Conservation (phyloP, 2,888 invertebrate genomes). For the Corbicula japonica region DNA sequence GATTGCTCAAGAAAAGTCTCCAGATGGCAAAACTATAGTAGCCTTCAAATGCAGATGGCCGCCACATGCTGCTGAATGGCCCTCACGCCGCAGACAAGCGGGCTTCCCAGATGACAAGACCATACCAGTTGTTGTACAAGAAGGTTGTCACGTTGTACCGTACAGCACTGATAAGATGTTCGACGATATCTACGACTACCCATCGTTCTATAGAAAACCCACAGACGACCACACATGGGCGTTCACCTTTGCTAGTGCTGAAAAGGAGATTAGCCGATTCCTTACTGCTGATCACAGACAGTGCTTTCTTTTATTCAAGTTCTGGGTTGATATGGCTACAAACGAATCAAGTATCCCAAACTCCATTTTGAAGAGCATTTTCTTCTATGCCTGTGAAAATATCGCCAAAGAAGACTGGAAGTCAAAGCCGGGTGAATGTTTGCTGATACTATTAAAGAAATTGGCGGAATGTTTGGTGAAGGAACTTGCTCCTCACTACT, state of each 20-base stretch:
- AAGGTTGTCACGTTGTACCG: slow-evolving; percentile 31
- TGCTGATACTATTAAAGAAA: slow-evolving; percentile 28
- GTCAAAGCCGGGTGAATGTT: slow-evolving; percentile 27
- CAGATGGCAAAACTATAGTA: background rate
- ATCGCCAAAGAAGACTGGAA: slow-evolving; percentile 27
- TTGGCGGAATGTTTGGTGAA: slow-evolving; percentile 5
- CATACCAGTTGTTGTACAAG: background rate
- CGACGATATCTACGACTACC: slow-evolving; percentile 3
- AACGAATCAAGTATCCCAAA: background rate
- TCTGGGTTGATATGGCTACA: background rate
- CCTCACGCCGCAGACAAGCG: background rate
- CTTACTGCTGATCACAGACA: slow-evolving; percentile 10
- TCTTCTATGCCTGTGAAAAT: slow-evolving; percentile 48
- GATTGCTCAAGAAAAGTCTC: background rate
- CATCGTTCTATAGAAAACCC: background rate
- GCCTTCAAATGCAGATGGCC: slow-evolving; percentile 31
- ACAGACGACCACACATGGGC: slow-evolving; percentile 2
- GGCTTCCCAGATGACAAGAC: slow-evolving; percentile 1
- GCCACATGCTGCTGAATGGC: slow-evolving; percentile 11
- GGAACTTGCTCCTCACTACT: slow-evolving; percentile 40
- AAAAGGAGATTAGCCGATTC: background rate
- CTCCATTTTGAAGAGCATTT: slow-evolving; percentile 32
- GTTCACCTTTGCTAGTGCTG: slow-evolving; percentile 21
- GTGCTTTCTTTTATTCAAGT: slow-evolving; percentile 17
- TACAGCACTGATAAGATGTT: background rate